Evolutionary conservation across 2,797 vertebrate species (phyloP).

Genomic region (Neosilurus hyrtlii): DNA sequence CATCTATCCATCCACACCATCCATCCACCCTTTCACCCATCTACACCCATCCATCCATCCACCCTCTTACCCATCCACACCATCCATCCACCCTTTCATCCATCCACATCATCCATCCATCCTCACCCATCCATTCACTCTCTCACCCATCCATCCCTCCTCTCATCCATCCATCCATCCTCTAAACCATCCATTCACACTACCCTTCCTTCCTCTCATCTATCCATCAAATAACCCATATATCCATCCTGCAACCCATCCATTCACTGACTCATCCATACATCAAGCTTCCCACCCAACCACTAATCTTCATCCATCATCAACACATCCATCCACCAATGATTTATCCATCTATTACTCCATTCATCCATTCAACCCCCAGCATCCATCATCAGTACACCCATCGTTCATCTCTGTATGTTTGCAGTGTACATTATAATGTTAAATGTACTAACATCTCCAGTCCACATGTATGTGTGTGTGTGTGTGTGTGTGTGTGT

Average conservation of each 20-base stretch:
- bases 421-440: not conserved
- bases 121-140: not conserved
- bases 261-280: not conserved
- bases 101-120: not conserved
- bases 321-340: not conserved
- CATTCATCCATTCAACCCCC: not conserved
- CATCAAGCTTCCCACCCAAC: too few species aligned
- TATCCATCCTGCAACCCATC: too few species aligned
- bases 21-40: too few species aligned
- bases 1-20: too few species aligned
- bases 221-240: too few species aligned
- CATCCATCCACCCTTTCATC: not conserved
- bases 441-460: not conserved
- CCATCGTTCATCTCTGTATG: not conserved
- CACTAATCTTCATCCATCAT: not conserved
- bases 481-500: slow-evolving; percentile 24
- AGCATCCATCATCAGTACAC: not conserved
- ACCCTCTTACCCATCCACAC: too few species aligned
- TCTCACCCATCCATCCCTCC: not conserved
- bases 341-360: not conserved
- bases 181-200: too few species aligned
- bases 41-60: too few species aligned
- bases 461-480: not conserved
- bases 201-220: too few species aligned
- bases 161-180: not conserved